Evolutionary conservation across 1,140 invertebrate species (phyloP), one percentile per base, ranked within the genome.

Genomic region (Drosophila sechellia): DNA sequence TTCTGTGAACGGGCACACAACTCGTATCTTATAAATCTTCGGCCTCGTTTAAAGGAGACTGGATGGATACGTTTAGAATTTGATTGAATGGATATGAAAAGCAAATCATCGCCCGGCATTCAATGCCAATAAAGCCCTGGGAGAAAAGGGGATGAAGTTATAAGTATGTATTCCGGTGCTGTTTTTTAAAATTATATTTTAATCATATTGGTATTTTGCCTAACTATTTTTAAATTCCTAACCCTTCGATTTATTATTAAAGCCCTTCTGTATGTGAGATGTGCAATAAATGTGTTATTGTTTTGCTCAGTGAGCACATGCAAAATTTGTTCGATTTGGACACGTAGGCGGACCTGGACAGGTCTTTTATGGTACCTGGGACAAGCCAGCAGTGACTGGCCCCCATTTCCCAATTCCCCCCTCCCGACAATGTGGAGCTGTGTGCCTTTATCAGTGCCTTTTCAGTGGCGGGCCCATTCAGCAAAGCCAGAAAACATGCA

Each of bases 21-120:
- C 25, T 60, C 39, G 50, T 63, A 55, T 64, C 40, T 71, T 35
- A 46, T 53, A 72, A 60, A 60, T 72, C 55, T 60, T 25, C 34
- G 12, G 40, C 17, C 43, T 53, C 40, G 60, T 53, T 57, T 64
- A 75, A 65, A 64, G 45, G 71, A 43, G 22, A 58, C 48, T 53
- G 52, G 52, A 46, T 65, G 43, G 61, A 52, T 76, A 25, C 58
- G 75, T 68, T 77, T 77, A 66, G 76, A 48, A 58, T 61, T 73
- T 77, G 77, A 85, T 85, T 85, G 81, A 80, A 85, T 85, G 81
- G 66, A 77, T 73, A 73, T 80, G 77, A 77, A 85, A 69, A 69
- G 81, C 49, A 80, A 60, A 73, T 66, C 72, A 76, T 68, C 54
- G 55, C 60, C 49, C 15, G 42, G 20, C 42, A 49, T 56, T 70